Conservation (phyloP, 2,113 vertebrate species). For the Dinomys branickii region DNA sequence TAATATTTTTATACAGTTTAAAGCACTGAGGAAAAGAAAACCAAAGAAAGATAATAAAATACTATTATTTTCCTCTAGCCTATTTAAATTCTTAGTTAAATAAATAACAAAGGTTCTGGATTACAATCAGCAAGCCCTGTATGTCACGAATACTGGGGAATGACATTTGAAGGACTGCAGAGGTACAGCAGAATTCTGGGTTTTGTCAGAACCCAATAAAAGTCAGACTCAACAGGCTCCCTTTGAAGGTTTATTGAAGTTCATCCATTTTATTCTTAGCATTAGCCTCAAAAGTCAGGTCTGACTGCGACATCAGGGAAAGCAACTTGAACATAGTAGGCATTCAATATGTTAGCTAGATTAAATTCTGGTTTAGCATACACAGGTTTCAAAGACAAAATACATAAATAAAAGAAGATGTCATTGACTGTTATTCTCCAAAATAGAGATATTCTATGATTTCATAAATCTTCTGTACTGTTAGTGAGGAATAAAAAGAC, state of each 20-base stretch:
- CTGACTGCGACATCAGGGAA: neutral
- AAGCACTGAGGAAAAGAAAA: neutral
- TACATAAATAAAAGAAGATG: neutral
- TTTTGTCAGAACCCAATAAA: neutral
- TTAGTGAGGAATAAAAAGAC: neutral
- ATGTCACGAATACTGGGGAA: neutral
- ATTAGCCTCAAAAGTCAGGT: neutral
- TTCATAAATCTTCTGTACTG: neutral
- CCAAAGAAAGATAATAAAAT: conserved; percentile 5
- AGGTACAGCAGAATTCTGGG: neutral
- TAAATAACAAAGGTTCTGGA: conserved; percentile 31
- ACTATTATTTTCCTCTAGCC: neutral
- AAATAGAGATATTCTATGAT: neutral
- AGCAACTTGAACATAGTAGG: neutral
- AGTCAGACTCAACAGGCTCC: neutral
- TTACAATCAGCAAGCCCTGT: neutral
- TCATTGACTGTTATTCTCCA: neutral
- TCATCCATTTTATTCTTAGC: neutral
- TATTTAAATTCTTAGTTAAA: conserved; percentile 57
- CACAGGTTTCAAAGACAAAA: conserved; percentile 22
- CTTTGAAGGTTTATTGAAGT: neutral
- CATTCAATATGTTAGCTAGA: neutral
- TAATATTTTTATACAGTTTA: neutral
- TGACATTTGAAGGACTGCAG: conserved; percentile 1
- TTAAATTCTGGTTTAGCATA: neutral